A percentile compares a stretch with the other conserved stretches of the same genome.
Conservation (phyloP, 2,797 vertebrate species). For the Pipistrellus nathusii region DNA sequence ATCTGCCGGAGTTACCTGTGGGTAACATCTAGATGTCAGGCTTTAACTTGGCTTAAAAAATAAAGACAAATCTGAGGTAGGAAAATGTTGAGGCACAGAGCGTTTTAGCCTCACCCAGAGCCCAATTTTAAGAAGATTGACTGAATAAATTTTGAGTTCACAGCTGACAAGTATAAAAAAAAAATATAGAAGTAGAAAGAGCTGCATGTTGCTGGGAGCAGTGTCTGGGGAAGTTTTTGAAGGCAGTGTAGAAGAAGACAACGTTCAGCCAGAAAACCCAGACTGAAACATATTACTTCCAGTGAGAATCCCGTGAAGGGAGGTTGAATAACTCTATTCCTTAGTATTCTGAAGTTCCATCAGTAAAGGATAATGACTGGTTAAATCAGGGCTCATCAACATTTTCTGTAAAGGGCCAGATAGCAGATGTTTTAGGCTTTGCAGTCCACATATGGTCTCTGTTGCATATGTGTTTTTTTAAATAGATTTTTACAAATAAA, state of each 20-base stretch:
- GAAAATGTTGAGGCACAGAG: background rate
- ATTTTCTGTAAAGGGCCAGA: background rate
- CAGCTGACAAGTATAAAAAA: background rate
- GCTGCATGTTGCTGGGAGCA: background rate
- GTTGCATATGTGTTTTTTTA: background rate
- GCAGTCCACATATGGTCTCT: background rate
- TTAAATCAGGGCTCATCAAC: background rate
- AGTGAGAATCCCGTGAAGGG: background rate
- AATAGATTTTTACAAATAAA: background rate
- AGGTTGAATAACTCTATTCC: background rate
- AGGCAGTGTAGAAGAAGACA: background rate
- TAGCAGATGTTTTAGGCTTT: background rate
- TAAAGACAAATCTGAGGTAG: background rate
- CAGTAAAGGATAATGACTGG: background rate
- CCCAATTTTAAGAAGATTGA: background rate
- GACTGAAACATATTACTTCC: background rate
- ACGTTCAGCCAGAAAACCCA: background rate
- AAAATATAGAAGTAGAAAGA: background rate
- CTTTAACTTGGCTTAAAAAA: slow-evolving; percentile 6
- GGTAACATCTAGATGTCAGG: background rate
- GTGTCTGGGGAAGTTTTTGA: background rate
- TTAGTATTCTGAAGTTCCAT: background rate
- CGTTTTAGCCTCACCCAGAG: background rate
- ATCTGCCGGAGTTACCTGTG: background rate
- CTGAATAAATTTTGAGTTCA: background rate